phyloP scores from a whole-genome alignment of 2,797 vertebrate species.

The Rhinatrema bivittatum region DNA sequence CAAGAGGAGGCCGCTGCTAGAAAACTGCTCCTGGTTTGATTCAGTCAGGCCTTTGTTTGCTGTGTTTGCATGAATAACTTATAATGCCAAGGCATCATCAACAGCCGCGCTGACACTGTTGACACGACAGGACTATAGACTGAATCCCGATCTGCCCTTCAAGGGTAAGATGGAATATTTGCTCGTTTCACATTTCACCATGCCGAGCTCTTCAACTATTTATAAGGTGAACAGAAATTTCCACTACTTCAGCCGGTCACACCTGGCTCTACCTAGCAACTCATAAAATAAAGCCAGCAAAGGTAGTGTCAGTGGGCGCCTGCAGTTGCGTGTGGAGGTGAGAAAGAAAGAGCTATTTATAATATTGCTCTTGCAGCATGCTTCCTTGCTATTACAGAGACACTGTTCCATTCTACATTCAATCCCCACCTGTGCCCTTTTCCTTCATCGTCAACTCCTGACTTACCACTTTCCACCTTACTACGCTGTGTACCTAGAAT shows the following conservation, averaged over 20 bases:
- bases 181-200: slow-evolving; percentile 79
- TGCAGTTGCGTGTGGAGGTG: neutral
- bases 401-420: neutral
- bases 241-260: slow-evolving; percentile 74
- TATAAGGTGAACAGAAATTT: slow-evolving; percentile 87
- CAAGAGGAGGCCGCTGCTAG: slow-evolving; percentile 31
- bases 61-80: slow-evolving; percentile 75
- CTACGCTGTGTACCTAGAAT: no score
- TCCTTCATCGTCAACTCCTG: no score
- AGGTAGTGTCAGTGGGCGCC: slow-evolving; percentile 13
- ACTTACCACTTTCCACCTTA: no score
- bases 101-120: slow-evolving; percentile 68
- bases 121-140: slow-evolving; percentile 64
- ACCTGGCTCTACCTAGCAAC: slow-evolving; percentile 64
- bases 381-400: neutral
- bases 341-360: neutral
- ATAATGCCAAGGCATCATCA: slow-evolving; percentile 60
- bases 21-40: slow-evolving; percentile 35
- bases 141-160: slow-evolving; percentile 70
- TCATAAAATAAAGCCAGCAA: slow-evolving; percentile 28
- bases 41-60: slow-evolving; percentile 48
- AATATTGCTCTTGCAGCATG: neutral
- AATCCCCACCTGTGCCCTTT: no score
- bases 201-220: slow-evolving; percentile 81
- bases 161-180: slow-evolving; percentile 83